Evolutionary conservation across 2,797 vertebrate species (phyloP).

Genomic region (Amblyraja radiata): DNA sequence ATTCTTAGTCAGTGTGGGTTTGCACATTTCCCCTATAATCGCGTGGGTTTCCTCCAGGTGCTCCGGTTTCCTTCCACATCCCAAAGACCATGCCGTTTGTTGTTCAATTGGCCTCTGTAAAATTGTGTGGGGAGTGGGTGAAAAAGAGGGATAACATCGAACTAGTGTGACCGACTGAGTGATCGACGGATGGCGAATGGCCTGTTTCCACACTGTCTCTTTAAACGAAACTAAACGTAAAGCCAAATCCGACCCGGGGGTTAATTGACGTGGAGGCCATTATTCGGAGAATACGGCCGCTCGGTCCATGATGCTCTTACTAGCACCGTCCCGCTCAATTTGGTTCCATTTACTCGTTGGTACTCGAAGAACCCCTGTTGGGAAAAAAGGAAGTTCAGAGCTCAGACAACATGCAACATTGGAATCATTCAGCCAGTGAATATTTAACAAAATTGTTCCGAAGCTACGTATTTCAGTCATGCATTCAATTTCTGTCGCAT

Average conservation of each 20-base stretch:
- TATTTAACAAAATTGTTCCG: background rate
- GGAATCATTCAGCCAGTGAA: background rate
- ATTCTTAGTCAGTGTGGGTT: too few relatives aligned
- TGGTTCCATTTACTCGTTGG: background rate
- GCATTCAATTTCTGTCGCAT: background rate
- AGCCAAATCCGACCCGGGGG: background rate
- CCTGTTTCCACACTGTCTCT: too few relatives aligned
- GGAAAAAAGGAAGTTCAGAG: background rate
- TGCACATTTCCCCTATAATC: too few relatives aligned
- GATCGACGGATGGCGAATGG: too few relatives aligned
- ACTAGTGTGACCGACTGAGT: too few relatives aligned
- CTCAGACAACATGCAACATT: background rate
- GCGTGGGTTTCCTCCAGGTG: too few relatives aligned
- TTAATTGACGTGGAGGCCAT: background rate
- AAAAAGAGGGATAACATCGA: too few relatives aligned
- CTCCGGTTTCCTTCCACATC: too few relatives aligned
- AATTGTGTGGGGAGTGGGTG: too few relatives aligned
- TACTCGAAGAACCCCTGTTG: background rate
- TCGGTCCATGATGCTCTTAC: background rate
- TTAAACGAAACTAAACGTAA: background rate
- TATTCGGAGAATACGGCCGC: background rate
- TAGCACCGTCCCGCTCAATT: background rate
- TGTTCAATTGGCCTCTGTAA: too few relatives aligned
- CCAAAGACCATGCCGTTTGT: too few relatives aligned
- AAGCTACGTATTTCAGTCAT: background rate